Conservation (phyloP, 1,140 invertebrate genomes). For the Andricus grossulariae region DNA sequence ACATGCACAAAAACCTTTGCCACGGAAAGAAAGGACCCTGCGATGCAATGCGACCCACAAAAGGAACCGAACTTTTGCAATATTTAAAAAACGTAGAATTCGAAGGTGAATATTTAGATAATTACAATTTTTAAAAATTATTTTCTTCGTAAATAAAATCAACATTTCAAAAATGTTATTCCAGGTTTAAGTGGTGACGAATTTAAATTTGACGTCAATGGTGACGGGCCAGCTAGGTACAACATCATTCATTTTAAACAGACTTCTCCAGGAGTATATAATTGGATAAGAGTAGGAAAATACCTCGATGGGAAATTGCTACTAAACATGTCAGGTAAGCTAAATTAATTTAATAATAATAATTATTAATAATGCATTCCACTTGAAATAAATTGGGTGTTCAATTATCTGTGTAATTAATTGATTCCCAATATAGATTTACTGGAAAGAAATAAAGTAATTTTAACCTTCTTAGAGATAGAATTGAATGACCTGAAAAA, state of each 20-base stretch:
- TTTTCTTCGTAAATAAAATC: background rate
- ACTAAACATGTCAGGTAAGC: slow-evolving; percentile 87
- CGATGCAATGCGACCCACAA: slow-evolving; percentile 90
- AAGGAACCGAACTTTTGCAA: slow-evolving; percentile 87
- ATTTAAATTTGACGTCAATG: slow-evolving; percentile 92
- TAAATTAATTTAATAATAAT: slow-evolving; percentile 14
- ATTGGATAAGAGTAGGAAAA: slow-evolving; percentile 91
- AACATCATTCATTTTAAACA: slow-evolving; percentile 97
- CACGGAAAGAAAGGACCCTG: slow-evolving; percentile 85
- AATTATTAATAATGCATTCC: background rate
- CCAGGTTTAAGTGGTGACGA: slow-evolving; percentile 90
- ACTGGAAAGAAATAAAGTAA: background rate
- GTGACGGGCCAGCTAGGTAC: slow-evolving; percentile 95
- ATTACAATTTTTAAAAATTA: background rate
- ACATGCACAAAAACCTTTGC: slow-evolving; percentile 91
- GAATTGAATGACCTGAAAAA: background rate
- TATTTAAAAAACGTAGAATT: slow-evolving; percentile 91
- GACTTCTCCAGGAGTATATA: slow-evolving; percentile 82
- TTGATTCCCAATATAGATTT: background rate
- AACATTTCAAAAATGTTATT: slow-evolving; percentile 36
- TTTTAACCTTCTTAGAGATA: background rate
- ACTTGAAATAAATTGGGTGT: background rate
- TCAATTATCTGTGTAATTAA: background rate
- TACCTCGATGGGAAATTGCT: slow-evolving; percentile 86
- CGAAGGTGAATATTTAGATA: slow-evolving; percentile 79